Percentiles rank a stretch among this genome's conserved stretches.
Evolutionary conservation across 2,113 vertebrate species (phyloP).

Genomic region (Vulpes lagopus): DNA sequence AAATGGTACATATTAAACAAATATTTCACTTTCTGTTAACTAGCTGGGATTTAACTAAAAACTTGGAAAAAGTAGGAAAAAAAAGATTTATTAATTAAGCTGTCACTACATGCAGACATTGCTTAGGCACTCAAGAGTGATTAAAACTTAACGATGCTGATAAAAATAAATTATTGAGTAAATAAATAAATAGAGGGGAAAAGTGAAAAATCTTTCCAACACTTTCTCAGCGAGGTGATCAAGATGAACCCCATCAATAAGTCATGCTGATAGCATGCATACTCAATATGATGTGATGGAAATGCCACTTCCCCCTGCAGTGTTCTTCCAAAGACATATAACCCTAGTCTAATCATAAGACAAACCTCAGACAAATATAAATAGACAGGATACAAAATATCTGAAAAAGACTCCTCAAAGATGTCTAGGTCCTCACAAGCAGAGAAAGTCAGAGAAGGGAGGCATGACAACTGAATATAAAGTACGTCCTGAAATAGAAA

Average conservation of each 20-base stretch:
- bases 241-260: not conserved
- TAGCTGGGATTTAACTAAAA: not conserved
- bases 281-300: not conserved
- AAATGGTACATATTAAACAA: not conserved
- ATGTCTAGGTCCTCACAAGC: not conserved
- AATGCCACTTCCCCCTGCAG: not conserved
- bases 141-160: not conserved
- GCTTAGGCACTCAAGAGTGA: not conserved
- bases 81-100: conserved; percentile 4
- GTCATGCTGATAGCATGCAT: not conserved
- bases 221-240: not conserved
- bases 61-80: not conserved
- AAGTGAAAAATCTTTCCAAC: not conserved
- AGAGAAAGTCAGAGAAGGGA: not conserved
- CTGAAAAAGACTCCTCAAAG: not conserved
- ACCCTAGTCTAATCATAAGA: not conserved
- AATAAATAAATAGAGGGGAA: not conserved
- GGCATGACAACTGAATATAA: not conserved
- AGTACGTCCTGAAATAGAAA: not conserved
- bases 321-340: not conserved
- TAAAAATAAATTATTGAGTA: not conserved
- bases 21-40: not conserved
- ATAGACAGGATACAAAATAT: not conserved
- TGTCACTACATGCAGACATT: not conserved
- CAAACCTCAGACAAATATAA: not conserved